A percentile compares a stretch with the other conserved stretches of the same genome.
Conservation (phyloP, 2,797 vertebrate species). For the Simalia tracyae region DNA sequence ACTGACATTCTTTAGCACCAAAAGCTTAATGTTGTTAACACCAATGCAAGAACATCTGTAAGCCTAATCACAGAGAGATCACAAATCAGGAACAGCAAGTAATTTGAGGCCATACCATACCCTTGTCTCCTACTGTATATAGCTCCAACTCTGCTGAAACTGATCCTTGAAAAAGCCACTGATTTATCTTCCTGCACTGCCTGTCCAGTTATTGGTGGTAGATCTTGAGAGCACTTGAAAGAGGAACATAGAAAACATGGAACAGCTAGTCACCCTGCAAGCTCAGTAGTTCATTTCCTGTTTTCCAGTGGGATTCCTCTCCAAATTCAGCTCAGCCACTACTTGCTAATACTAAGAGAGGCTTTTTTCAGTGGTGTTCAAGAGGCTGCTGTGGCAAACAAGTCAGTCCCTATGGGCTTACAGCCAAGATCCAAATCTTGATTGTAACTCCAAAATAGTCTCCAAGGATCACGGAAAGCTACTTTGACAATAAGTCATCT, state of each 20-base stretch:
- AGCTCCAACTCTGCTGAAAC: not conserved
- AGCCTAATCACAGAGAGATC: not conserved
- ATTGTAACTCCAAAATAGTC: constrained; percentile 49
- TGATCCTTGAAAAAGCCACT: not conserved
- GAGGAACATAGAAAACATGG: not conserved
- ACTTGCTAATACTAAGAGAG: not conserved
- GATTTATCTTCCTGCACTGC: too few relatives aligned
- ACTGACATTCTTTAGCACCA: not conserved
- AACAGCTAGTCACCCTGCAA: not conserved
- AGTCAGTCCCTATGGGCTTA: constrained; percentile 24
- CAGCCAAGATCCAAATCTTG: constrained; percentile 53
- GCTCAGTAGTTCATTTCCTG: not conserved
- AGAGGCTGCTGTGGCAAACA: not conserved
- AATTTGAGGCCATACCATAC: not conserved
- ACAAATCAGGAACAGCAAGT: not conserved
- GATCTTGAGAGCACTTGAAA: not conserved
- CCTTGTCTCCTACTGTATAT: not conserved
- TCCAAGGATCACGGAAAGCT: constrained; percentile 66
- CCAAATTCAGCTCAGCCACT: not conserved
- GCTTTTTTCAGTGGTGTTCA: constrained; percentile 35
- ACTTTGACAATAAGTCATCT: constrained; percentile 82
- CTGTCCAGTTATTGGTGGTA: not conserved
- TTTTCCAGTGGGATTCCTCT: not conserved
- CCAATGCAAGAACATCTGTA: not conserved
- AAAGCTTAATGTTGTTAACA: not conserved